Evolutionary conservation across 2,888 invertebrate genomes (phyloP), one percentile per base, ranked within the genome.

Genomic region (Eudasyphora cyanicolor): DNA sequence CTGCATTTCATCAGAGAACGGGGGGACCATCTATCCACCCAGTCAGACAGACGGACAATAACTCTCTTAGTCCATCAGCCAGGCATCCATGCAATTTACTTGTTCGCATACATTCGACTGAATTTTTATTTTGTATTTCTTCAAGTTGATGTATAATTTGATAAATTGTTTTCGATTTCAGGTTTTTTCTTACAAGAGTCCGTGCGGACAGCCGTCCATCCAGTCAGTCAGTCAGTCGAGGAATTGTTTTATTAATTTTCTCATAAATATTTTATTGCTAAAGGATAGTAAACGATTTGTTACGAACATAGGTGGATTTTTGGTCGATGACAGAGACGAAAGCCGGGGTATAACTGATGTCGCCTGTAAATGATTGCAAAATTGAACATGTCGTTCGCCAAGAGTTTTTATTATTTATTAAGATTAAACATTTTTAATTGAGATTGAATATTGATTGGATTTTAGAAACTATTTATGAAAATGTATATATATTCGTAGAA

Each of bases 141-240:
- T 42, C 67, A 42, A n/a, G 54, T 71, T 27, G 71, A 71, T 71
- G 51, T 71, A 19, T 71, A 71, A 73, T 83, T 83, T 83, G 80
- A 84, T 84, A 75, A 81, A 84, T 84, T 74, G 80, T 75, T 75
- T 76, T 80, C 70, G 75, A 84, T 81, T 76, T 79, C 49, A 73
- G 69, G 27, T 73, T 73, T 38, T 12, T 38, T 35, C 21, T 42
- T n/a, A n/a, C n/a, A n/a, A n/a, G n/a, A n/a, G n/a, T n/a, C n/a
- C n/a, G n/a, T n/a, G n/a, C n/a, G n/a, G n/a, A n/a, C n/a, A 4
- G 35, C 17, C 12, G 1, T 42, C 6, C 10, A 64, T 14, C 35
- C 64, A 64, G 38, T 24, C 35, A 64, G 12, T 38, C 67, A 67
- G 1, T 24, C 38, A 67, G 3, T 24, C 21, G 8, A 38, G 14